Base-by-base conservation (phyloP, 1,140 invertebrate species). In the Archivesica marissinica region DNA sequence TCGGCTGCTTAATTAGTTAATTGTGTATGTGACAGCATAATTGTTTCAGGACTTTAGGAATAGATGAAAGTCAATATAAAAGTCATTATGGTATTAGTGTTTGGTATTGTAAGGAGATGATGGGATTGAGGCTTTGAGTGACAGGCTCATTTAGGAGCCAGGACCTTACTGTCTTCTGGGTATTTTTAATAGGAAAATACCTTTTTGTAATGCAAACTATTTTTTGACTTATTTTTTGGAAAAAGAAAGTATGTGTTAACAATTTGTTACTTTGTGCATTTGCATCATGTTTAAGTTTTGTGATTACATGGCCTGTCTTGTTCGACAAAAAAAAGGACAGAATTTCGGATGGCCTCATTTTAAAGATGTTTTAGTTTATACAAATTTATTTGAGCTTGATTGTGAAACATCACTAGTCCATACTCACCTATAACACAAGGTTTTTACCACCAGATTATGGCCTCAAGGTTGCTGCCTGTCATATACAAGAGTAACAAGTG, bases 41-140 rank as follows among this genome's bases (percentile, higher is more conserved):
- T 72, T 72, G 68, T 72, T 72, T 72, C 20, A 44, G 68, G 7
- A 30, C 50, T 50, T 47, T 47, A 47, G 28, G 15, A 50, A 44
- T 47, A 72, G 39, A 72, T 33, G 25, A 50, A 72, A 72, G 68
- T 72, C 68, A 50, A 72, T 72, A 72, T 28, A 72, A 50, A 72
- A 72, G 44, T 72, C 68, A 72, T 72, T 72, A 72, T 50, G 4
- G 68, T 47, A 47, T 72, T 50, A 52, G 28, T 33, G n/a, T 64
- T 64, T 30, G 33, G 30, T 64, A 64, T 64, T 64, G 30, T 64
- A 25, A 35, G n/a, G 28, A 9, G 17, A 59, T 59, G 23, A 59
- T 59, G 25, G 25, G 9, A 59, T 59, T 54, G 9, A 1, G 54
- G 7, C 25, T 59, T 59, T 59, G 54, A 59, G 25, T 59, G 54